Conservation (phyloP, 2,797 vertebrate species). For the Pangasius krempfi region DNA sequence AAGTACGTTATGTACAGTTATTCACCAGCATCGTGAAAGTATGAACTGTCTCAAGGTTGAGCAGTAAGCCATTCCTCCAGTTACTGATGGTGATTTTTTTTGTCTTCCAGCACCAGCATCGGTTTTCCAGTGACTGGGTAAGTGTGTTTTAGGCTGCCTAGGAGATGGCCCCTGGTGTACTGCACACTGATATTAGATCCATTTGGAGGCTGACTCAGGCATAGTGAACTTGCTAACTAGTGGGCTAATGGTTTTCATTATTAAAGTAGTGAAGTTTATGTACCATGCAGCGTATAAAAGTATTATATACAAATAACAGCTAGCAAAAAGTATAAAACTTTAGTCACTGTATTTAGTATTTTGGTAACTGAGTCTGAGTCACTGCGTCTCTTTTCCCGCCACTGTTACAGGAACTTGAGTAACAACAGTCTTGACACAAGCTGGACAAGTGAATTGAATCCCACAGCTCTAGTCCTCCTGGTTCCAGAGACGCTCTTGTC, state of each 20-base stretch:
- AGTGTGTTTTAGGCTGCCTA: constrained; percentile 60
- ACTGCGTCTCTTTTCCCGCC: background rate
- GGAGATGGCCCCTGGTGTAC: background rate
- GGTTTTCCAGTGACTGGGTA: constrained; percentile 67
- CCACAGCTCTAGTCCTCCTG: constrained; percentile 72
- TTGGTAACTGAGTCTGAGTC: background rate
- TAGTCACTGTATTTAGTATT: background rate
- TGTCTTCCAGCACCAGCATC: constrained; percentile 71
- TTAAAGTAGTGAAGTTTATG: background rate
- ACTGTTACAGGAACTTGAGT: constrained; percentile 56
- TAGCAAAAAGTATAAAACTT: no score
- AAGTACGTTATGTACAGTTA: background rate
- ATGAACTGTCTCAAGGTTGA: background rate
- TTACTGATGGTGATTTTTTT: constrained; percentile 55
- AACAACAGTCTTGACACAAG: constrained; percentile 57
- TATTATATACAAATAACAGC: background rate
- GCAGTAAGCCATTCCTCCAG: background rate
- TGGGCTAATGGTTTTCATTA: background rate
- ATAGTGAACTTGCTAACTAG: background rate
- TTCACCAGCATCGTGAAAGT: background rate
- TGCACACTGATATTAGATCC: background rate
- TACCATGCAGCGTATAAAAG: background rate
- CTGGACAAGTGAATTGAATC: background rate
- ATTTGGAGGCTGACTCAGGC: background rate
- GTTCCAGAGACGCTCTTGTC: constrained; percentile 85